phyloP scores from a whole-genome alignment of 2,888 invertebrate species.

The Archaeoteleia sp. region DNA sequence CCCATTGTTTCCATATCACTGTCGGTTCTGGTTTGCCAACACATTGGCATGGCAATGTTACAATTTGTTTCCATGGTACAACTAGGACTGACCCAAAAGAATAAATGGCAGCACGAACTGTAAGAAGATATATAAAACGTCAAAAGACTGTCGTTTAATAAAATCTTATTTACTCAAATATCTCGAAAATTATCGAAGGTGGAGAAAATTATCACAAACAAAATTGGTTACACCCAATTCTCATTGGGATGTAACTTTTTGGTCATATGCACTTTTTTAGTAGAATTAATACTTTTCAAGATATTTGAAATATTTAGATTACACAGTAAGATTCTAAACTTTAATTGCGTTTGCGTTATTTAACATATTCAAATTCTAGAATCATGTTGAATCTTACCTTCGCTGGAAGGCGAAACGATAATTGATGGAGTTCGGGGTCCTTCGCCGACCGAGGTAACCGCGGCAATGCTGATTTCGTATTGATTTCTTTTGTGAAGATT shows the following conservation, averaged over 20 bases:
- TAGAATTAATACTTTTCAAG: too few species aligned
- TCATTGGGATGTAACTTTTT: too few species aligned
- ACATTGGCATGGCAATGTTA: conserved; percentile 87
- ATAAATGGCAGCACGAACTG: conserved; percentile 74
- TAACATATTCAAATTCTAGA: not conserved
- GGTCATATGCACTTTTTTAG: too few species aligned
- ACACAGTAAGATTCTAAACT: too few species aligned
- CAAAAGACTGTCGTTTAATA: too few species aligned
- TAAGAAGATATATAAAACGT: conserved; percentile 14
- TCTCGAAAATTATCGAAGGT: too few species aligned
- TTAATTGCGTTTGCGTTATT: too few species aligned
- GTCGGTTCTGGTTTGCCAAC: conserved; percentile 89
- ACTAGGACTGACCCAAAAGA: conserved; percentile 73
- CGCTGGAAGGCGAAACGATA: conserved; percentile 74
- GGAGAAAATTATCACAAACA: conserved; percentile 5
- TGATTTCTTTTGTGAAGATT: conserved; percentile 73
- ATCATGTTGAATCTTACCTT: conserved; percentile 64
- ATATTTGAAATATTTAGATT: too few species aligned
- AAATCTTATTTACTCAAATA: too few species aligned
- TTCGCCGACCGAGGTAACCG: conserved; percentile 73
- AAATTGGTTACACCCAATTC: too few species aligned
- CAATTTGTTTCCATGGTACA: conserved; percentile 89
- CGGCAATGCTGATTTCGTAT: conserved; percentile 75
- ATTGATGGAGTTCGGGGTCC: conserved; percentile 73
- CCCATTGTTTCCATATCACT: conserved; percentile 87